Base-by-base conservation (phyloP, 1,140 invertebrate genomes). In the Trachymyrmex septentrionalis region DNA sequence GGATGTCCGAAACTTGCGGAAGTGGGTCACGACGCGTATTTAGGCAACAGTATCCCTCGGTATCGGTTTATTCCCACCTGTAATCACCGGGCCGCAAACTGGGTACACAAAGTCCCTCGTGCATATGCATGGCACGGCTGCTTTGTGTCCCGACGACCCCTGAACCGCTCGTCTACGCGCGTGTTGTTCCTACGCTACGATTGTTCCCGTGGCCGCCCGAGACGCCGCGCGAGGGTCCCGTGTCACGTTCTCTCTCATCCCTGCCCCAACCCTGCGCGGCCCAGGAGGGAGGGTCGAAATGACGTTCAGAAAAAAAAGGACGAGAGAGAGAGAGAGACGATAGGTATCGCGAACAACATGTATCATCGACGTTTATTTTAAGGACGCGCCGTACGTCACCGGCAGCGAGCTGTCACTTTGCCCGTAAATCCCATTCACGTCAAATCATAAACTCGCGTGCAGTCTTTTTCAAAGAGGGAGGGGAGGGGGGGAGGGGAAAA, bases 41-140 rank as follows among this genome's bases (percentile, higher is more conserved):
- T 73, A 73, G 69, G 82, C 78, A 66, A 77, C 78, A 78, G 88
- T 80, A 89, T 87, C 86, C 85, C 86, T 82, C 73, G 86, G 53
- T 87, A 91, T 90, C 84, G 85, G 90, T 90, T 88, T 88, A 90
- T 90, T 90, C 90, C 89, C 89, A 86, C 78, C 87, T 91, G 87
- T 88, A 90, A 91, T 91, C 90, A 88, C 73, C 64, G 87, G 78
- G 34, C 89, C 84, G 84, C 73, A 67, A 88, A 87, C 73, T 38
- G 72, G 87, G 61, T 88, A 90, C 73, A 66, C 77, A 63, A 86
- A 90, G 78, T 91, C 87, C 90, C 90, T 87, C 34, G 89, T 90
- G 90, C 89, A 91, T 91, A 90, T 91, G 87, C 84, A 90, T 91
- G 57, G 84, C 78, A 38, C 78, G 30, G 38, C 57, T 76, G 86